A percentile compares a stretch with the other conserved stretches of the same genome.
These are phyloP conservation scores for Oopsacas minuta DNA, from an alignment of 37 sponge, comb jelly and placozoan genomes.

Conservation along the genomic window DNA sequence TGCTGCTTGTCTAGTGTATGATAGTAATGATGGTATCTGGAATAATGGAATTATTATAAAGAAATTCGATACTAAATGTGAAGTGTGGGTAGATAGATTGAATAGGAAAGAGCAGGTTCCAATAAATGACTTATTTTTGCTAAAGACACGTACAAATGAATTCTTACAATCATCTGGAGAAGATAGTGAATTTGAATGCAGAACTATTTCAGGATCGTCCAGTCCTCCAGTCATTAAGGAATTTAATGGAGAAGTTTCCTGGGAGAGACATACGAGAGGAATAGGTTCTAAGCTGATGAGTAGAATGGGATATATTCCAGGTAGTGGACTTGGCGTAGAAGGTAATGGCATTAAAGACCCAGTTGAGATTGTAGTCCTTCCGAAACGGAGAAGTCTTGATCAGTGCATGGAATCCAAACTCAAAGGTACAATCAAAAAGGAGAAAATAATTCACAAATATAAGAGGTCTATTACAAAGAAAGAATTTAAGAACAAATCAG, in stretches of 20 bases:
- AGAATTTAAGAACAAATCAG: not conserved
- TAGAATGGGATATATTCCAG: not conserved
- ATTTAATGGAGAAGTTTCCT: not conserved
- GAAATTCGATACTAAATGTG: not conserved
- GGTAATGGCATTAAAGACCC: not conserved
- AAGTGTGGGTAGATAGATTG: not conserved
- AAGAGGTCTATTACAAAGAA: not conserved
- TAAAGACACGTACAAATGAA: not conserved
- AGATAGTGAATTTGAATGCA: not conserved
- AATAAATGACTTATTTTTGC: not conserved
- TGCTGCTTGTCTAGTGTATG: not conserved
- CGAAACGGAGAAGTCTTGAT: not conserved
- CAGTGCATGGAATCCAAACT: not conserved
- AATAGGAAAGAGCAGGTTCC: not conserved
- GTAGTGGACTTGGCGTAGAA: not conserved
- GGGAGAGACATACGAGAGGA: slow-evolving; percentile 3
- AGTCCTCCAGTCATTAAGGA: not conserved
- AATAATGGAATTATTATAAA: not conserved
- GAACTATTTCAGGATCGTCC: not conserved
- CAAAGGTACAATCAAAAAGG: not conserved
- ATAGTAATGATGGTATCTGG: not conserved
- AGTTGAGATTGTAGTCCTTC: not conserved
- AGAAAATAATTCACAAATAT: not conserved
- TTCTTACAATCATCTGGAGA: not conserved
- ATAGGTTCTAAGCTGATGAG: slow-evolving; percentile 4